phyloP scores from a whole-genome alignment of 2,797 vertebrate species.

The Acropternis orthonyx region DNA sequence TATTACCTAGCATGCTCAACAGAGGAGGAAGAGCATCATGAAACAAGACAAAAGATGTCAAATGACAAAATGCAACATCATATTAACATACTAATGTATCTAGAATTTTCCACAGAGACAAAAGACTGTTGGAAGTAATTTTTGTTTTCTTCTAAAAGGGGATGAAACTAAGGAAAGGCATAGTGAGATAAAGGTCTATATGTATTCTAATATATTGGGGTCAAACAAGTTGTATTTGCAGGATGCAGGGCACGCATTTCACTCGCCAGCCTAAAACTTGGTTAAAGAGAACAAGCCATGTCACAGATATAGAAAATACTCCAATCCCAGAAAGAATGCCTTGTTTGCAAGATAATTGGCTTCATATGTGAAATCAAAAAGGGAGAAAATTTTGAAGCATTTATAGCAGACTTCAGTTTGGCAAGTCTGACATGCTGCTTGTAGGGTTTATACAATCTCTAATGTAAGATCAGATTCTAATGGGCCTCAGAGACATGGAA shows the following conservation, averaged over 20 bases:
- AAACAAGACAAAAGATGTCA: neutral
- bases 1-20: neutral
- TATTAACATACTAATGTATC: neutral
- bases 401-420: neutral
- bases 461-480: slow-evolving; percentile 1
- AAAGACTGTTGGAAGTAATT: neutral
- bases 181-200: neutral
- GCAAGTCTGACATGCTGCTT: neutral
- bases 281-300: neutral
- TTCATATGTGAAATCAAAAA: neutral
- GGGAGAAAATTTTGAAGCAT: neutral
- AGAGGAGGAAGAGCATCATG: neutral
- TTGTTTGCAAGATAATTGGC: neutral
- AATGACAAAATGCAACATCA: neutral
- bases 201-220: neutral
- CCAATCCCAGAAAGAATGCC: neutral
- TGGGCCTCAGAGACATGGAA: neutral
- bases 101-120: neutral
- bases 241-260: neutral
- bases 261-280: neutral
- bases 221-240: neutral
- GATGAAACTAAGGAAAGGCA: neutral
- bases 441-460: neutral
- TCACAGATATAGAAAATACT: neutral
- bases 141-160: neutral